phyloP scores from a whole-genome alignment of 2,797 vertebrate species.

The Pseudochaenichthys georgianus region DNA sequence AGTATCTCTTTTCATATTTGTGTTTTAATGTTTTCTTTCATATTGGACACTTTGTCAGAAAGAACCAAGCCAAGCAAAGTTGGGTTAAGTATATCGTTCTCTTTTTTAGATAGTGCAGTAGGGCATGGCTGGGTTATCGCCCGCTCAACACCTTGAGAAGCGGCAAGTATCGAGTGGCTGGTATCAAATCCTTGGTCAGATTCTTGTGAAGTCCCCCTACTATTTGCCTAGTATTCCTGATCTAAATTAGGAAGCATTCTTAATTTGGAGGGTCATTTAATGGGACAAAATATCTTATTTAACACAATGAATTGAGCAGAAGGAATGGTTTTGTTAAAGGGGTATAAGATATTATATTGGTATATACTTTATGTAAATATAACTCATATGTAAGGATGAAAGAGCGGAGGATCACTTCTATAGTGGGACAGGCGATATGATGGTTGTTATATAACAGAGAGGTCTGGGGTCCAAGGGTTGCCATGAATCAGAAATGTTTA shows the following conservation, averaged over 20 bases:
- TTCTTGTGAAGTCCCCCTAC: background rate
- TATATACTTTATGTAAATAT: background rate
- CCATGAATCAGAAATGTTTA: constrained; percentile 56
- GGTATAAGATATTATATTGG: background rate
- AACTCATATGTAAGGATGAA: background rate
- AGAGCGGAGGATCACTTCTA: background rate
- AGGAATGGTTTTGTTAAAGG: background rate
- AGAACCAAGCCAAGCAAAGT: background rate
- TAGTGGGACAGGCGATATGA: background rate
- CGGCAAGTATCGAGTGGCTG: background rate
- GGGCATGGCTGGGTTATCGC: background rate
- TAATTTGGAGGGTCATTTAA: too few species aligned
- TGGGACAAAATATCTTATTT: background rate
- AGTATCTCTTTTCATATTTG: background rate
- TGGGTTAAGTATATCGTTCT: background rate
- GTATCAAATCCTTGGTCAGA: background rate
- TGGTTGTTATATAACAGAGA: constrained; percentile 32
- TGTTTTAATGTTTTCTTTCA: background rate
- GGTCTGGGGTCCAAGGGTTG: constrained; percentile 34
- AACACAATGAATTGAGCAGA: background rate
- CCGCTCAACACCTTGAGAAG: background rate
- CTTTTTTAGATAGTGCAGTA: background rate
- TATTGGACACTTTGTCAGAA: background rate
- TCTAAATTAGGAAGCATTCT: background rate
- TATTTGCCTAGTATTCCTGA: background rate